A percentile compares a stretch with the other conserved stretches of the same genome.
phyloP scores from a whole-genome alignment of 2,797 vertebrate genomes.

The Neosalanx taihuensis region DNA sequence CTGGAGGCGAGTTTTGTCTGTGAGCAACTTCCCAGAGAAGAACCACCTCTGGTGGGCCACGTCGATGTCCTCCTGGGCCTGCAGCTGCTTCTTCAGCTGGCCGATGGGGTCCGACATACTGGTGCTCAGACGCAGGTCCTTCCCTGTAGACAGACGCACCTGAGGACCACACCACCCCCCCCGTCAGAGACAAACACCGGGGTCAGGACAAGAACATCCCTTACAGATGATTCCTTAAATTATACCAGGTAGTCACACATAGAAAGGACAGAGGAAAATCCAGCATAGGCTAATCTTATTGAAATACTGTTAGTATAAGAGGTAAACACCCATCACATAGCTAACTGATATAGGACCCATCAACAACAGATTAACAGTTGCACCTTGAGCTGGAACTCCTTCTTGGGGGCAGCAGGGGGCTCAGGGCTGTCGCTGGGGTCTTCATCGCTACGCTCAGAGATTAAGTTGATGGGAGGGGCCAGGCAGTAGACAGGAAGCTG shows the following conservation, averaged over 20 bases:
- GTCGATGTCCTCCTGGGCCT: constrained; percentile 88
- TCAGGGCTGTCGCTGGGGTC: constrained; percentile 82
- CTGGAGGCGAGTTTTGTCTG: constrained; percentile 93
- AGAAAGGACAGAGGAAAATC: too few species aligned
- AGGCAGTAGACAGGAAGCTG: constrained; percentile 97
- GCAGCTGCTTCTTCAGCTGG: constrained; percentile 94
- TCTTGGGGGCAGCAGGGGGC: constrained; percentile 74
- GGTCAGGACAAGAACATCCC: not conserved
- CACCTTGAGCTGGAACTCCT: constrained; percentile 91
- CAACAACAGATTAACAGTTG: not conserved
- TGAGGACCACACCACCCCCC: constrained; percentile 44
- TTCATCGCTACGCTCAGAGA: constrained; percentile 89
- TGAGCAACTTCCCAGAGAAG: constrained; percentile 96
- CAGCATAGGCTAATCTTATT: too few species aligned
- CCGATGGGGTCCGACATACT: constrained; percentile 92
- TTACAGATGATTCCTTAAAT: not conserved
- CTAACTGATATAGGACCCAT: too few species aligned
- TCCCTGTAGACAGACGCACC: constrained; percentile 92
- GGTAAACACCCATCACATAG: too few species aligned
- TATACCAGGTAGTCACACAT: too few species aligned
- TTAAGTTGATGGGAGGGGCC: constrained; percentile 91
- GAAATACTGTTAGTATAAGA: too few species aligned
- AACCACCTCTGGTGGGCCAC: constrained; percentile 93
- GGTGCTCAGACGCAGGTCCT: constrained; percentile 90
- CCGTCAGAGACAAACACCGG: not conserved